Percentiles rank a stretch among this genome's conserved stretches.
Evolutionary conservation across 2,113 vertebrate genomes (phyloP).

Genomic region (Terrapene triunguis): DNA sequence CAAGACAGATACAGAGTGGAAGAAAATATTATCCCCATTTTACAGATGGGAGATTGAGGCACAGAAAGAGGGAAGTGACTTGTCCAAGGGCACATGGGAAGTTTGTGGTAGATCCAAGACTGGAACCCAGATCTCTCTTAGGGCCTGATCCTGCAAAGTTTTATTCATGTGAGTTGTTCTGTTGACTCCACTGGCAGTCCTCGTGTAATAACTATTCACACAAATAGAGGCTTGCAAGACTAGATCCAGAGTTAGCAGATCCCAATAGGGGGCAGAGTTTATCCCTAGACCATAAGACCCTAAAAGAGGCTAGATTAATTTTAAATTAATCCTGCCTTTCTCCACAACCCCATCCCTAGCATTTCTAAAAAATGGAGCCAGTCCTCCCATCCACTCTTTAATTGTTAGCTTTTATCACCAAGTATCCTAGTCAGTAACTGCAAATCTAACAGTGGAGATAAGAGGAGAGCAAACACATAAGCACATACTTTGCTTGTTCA

Average conservation of each 20-base stretch:
- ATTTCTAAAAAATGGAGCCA: fast-evolving
- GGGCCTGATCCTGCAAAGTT: not conserved
- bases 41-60: not conserved
- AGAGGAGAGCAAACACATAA: not conserved
- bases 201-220: fast-evolving
- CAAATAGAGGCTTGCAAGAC: not conserved
- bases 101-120: not conserved
- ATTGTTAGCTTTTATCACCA: not conserved
- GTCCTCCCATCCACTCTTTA: not conserved
- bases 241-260: not conserved
- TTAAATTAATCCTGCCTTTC: not conserved
- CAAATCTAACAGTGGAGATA: not conserved
- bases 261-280: not conserved
- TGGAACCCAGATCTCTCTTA: not conserved
- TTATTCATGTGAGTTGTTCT: not conserved
- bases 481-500: not conserved
- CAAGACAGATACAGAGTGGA: not conserved
- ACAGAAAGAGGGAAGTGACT: not conserved
- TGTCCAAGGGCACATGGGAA: fast-evolving
- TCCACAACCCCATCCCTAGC: not conserved
- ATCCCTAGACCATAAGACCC: not conserved
- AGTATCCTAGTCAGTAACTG: not conserved
- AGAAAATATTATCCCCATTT: not conserved
- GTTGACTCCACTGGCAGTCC: not conserved
- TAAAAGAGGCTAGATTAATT: not conserved